Conservation (phyloP, 1,140 invertebrate genomes). For the Cydia fagiglandana region DNA sequence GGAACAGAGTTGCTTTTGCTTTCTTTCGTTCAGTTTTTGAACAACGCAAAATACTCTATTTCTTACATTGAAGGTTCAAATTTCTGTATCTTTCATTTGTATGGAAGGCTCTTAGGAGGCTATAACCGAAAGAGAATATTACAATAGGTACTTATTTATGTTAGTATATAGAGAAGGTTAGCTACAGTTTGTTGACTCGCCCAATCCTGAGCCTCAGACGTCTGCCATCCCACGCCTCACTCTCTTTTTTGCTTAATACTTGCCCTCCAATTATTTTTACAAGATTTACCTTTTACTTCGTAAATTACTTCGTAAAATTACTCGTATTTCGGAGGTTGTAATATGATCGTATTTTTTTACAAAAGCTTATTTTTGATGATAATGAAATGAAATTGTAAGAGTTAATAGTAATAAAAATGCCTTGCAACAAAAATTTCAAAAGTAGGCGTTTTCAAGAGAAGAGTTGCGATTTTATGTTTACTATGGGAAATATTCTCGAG, state of each 20-base stretch:
- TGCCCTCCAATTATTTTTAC: constrained; percentile 31
- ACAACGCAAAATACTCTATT: too few species aligned
- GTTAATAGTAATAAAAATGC: too few species aligned
- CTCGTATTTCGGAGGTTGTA: not conserved
- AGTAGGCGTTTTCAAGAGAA: too few species aligned
- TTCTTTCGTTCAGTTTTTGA: too few species aligned
- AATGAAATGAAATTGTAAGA: too few species aligned
- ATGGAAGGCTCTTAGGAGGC: too few species aligned
- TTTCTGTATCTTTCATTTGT: too few species aligned
- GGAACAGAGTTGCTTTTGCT: too few species aligned
- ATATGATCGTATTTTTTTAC: not conserved
- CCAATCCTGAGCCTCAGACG: constrained; percentile 48
- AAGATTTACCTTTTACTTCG: constrained; percentile 10
- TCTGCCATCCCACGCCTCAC: constrained; percentile 58
- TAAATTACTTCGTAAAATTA: not conserved
- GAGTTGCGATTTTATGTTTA: too few species aligned
- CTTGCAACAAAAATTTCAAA: too few species aligned
- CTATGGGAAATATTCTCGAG: too few species aligned
- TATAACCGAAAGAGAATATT: not conserved
- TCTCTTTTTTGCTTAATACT: constrained; percentile 39
- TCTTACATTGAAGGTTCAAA: too few species aligned
- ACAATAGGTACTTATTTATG: not conserved
- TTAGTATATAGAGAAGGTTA: not conserved
- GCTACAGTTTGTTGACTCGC: constrained; percentile 53
- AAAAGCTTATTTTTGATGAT: not conserved